Evolutionary conservation across 2,113 vertebrate genomes (phyloP).

Genomic region (Ptilonorhynchus violaceus): DNA sequence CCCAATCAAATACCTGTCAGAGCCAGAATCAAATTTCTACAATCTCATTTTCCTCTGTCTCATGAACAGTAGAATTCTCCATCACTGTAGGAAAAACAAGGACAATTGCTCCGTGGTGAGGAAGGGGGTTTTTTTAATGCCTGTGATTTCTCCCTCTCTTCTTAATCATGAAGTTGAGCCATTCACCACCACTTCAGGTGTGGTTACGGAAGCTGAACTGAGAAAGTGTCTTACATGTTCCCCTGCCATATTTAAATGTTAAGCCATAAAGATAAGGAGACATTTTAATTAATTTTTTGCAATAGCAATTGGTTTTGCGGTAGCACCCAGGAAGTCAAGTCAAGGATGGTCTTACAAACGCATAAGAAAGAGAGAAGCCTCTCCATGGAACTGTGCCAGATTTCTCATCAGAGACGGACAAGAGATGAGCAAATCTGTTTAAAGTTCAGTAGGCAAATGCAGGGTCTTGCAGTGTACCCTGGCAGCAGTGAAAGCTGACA

Average conservation of each 20-base stretch:
- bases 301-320: neutral
- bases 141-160: neutral
- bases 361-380: neutral
- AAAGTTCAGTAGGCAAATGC: neutral
- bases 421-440: neutral
- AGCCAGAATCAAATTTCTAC: slow-evolving; percentile 5
- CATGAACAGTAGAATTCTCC: neutral
- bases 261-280: neutral
- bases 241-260: neutral
- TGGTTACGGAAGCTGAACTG: neutral
- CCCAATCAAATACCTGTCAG: slow-evolving; percentile 32
- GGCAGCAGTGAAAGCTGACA: neutral
- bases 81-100: neutral
- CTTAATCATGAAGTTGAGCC: neutral
- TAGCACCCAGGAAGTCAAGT: neutral
- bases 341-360: neutral
- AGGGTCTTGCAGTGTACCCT: neutral
- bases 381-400: neutral
- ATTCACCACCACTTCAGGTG: neutral
- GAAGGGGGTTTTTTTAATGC: neutral
- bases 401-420: neutral
- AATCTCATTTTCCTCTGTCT: slow-evolving; percentile 11
- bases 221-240: neutral
- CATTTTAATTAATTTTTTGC: neutral
- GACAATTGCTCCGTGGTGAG: neutral